These are phyloP conservation scores for Pterocles gutturalis DNA, from an alignment of 2,113 vertebrate genomes.

Conservation along the genomic window DNA sequence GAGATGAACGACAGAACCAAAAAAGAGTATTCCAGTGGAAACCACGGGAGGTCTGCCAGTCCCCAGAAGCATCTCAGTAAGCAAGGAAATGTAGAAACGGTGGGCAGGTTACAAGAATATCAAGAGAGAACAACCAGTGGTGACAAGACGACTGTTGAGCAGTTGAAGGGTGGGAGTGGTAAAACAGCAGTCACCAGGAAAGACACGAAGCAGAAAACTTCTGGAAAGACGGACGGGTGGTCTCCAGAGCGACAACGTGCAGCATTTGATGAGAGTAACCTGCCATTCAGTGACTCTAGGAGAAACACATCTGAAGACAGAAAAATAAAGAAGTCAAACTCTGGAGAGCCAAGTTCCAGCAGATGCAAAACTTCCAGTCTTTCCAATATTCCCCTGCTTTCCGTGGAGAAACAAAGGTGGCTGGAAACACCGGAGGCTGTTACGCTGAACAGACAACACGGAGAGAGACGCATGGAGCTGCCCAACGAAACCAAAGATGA, in stretches of 20 bases:
- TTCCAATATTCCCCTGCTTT: constrained; percentile 41
- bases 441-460: neutral
- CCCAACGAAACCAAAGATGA: constrained; percentile 53
- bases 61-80: constrained; percentile 76
- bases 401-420: constrained; percentile 37
- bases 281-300: neutral
- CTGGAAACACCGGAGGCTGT: constrained; percentile 27
- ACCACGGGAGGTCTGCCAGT: constrained; percentile 72
- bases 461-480: constrained; percentile 30
- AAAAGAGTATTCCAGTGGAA: neutral
- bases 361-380: constrained; percentile 76
- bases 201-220: neutral
- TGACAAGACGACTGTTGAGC: constrained; percentile 5
- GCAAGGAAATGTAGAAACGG: constrained; percentile 19
- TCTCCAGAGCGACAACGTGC: constrained; percentile 24
- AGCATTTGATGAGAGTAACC: neutral
- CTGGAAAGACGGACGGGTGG: constrained; percentile 7
- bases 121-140: neutral
- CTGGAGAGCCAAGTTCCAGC: neutral
- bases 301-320: constrained; percentile 15
- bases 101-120: neutral
- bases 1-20: neutral
- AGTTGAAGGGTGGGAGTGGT: constrained; percentile 59
- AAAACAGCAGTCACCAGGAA: neutral
- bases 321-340: neutral